Evolutionary conservation across 2,888 invertebrate species (phyloP).

Genomic region (Oxyteleia sp.): DNA sequence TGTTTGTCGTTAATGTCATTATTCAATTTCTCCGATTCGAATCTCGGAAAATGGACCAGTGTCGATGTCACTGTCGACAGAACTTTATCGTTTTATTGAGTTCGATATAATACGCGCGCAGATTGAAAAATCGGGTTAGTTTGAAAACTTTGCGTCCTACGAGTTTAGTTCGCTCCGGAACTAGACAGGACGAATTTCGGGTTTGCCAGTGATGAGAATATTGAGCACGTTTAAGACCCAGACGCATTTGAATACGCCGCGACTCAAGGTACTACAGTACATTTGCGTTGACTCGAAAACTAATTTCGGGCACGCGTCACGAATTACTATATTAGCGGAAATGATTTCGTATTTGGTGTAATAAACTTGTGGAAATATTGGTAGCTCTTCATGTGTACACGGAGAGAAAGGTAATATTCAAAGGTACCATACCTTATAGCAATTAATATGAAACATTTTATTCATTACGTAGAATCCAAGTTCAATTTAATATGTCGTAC

Average conservation of each 20-base stretch:
- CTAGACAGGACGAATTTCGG: slow-evolving; percentile 38
- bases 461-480: no score
- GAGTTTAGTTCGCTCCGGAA: slow-evolving; percentile 24
- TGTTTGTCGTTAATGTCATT: slow-evolving; percentile 40
- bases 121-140: slow-evolving; percentile 68
- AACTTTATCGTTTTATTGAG: slow-evolving; percentile 65
- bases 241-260: slow-evolving; percentile 24
- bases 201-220: slow-evolving; percentile 46
- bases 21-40: slow-evolving; percentile 43
- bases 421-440: no score
- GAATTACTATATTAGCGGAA: neutral
- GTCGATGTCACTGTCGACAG: slow-evolving; percentile 44
- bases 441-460: no score
- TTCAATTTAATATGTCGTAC: no score
- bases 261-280: slow-evolving; percentile 1
- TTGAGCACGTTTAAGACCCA: slow-evolving; percentile 21
- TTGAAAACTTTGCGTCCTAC: slow-evolving; percentile 50
- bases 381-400: slow-evolving; percentile 7
- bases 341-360: no score
- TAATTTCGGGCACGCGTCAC: neutral
- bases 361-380: neutral
- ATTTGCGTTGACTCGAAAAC: slow-evolving; percentile 14
- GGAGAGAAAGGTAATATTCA: no score
- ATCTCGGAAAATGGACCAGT: slow-evolving; percentile 47
- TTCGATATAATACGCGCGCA: slow-evolving; percentile 56